These are phyloP conservation scores for Epistrophe eligans DNA, from an alignment of 2,888 invertebrate species.

Conservation along the genomic window DNA sequence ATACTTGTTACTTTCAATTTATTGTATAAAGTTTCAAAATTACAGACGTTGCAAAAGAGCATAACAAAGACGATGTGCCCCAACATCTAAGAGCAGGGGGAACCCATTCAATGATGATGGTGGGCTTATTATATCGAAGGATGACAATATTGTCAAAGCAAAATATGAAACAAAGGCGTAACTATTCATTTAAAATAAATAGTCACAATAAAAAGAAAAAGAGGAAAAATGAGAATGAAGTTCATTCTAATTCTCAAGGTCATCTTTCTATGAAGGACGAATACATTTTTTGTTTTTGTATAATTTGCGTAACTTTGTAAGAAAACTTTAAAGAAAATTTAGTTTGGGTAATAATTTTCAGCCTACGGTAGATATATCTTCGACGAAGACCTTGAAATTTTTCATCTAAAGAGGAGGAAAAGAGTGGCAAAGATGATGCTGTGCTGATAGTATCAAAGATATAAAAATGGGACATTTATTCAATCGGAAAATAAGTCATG, in stretches of 20 bases:
- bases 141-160: background rate
- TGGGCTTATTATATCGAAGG: background rate
- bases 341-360: no score
- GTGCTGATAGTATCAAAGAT: background rate
- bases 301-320: background rate
- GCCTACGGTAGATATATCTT: no score
- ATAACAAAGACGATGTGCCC: background rate
- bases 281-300: background rate
- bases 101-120: background rate
- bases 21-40: constrained; percentile 32
- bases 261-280: background rate
- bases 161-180: background rate
- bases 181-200: background rate
- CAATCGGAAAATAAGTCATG: no score
- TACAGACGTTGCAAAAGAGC: background rate
- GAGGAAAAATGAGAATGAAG: background rate
- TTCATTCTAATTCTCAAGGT: background rate
- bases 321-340: background rate
- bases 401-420: background rate
- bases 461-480: no score
- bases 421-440: background rate
- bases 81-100: background rate
- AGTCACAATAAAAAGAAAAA: background rate
- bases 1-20: constrained; percentile 69
- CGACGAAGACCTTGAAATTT: no score